Conservation (phyloP, 2,797 vertebrate genomes). For the Aldrovandia affinis region DNA sequence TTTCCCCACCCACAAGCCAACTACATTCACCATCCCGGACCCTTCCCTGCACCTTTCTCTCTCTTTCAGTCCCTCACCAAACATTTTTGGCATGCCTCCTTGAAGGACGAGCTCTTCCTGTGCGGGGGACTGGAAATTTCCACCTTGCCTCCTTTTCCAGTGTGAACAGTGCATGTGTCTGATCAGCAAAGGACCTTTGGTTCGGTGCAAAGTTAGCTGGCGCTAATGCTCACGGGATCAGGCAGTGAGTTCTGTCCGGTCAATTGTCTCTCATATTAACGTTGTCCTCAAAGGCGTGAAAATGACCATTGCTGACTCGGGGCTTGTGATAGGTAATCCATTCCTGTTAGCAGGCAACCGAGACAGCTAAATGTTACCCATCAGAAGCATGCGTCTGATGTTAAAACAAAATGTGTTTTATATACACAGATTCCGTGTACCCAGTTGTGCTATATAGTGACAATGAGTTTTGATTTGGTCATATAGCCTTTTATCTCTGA, state of each 20-base stretch:
- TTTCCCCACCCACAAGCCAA: not conserved
- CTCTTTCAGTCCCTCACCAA: not conserved
- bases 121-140: not conserved
- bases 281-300: not conserved
- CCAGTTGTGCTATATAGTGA: not conserved
- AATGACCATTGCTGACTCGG: not conserved
- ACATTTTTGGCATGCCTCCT: not conserved
- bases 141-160: not conserved
- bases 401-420: not conserved
- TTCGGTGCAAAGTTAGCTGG: not conserved
- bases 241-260: not conserved
- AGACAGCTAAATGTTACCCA: not conserved
- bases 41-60: not conserved
- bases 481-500: not conserved
- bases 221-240: not conserved
- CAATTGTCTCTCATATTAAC: slow-evolving; percentile 8
- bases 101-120: not conserved
- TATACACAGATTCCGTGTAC: not conserved
- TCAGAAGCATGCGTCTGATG: not conserved
- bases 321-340: slow-evolving; percentile 12
- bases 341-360: not conserved
- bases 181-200: slow-evolving; percentile 4
- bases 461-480: not conserved
- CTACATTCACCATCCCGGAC: not conserved
- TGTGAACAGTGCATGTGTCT: not conserved